A percentile compares a stretch with the other conserved stretches of the same genome.
phyloP scores from a whole-genome alignment of 2,113 vertebrate genomes.

The Chaetura pelagica region DNA sequence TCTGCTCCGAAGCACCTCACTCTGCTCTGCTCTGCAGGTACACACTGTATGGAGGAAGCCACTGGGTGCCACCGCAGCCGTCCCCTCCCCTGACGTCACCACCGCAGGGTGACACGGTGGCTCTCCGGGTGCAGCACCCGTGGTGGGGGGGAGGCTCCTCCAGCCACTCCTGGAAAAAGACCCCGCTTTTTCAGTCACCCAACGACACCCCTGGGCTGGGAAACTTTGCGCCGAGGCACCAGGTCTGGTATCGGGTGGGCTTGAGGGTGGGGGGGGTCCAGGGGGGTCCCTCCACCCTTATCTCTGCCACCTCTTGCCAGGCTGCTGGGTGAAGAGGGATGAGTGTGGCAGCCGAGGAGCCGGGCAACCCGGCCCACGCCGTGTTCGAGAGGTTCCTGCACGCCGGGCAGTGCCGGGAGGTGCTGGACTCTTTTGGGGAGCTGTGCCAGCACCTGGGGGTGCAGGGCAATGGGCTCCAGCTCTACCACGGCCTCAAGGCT shows the following conservation, averaged over 20 bases:
- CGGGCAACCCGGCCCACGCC: constrained; percentile 77
- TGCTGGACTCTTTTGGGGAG: constrained; percentile 79
- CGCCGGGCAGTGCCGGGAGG: constrained; percentile 84
- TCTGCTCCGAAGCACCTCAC: neutral
- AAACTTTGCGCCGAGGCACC: neutral
- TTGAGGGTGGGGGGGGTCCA: neutral
- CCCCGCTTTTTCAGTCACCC: neutral
- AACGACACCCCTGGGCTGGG: neutral
- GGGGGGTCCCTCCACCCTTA: neutral
- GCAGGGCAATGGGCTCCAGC: constrained; percentile 76
- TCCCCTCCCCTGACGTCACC: neutral
- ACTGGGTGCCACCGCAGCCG: neutral
- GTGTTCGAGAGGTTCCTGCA: constrained; percentile 86
- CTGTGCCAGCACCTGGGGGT: constrained; percentile 83
- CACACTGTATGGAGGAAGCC: neutral
- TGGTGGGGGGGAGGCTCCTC: neutral
- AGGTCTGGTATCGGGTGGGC: neutral
- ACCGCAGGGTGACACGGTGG: neutral
- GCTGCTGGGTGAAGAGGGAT: neutral
- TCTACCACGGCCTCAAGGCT: constrained; percentile 86
- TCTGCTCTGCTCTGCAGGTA: neutral
- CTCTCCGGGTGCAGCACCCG: neutral
- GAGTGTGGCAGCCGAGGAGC: neutral
- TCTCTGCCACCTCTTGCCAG: neutral
- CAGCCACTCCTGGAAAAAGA: neutral